Evolutionary conservation across 2,113 vertebrate species (phyloP).

Genomic region (Xiphophorus maculatus): DNA sequence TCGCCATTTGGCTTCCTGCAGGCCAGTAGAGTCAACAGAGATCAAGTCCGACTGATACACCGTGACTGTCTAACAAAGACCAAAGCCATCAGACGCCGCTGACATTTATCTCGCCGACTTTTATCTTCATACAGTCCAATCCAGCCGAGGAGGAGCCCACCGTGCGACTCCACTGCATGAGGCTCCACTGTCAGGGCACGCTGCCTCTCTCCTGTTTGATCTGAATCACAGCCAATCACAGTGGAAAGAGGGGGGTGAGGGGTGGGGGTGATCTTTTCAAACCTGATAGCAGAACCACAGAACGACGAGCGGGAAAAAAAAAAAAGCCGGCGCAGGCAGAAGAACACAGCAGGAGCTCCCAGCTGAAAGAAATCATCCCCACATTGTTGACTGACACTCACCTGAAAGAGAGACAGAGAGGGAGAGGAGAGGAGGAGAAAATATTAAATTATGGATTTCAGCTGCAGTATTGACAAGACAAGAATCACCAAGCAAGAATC

Average conservation of each 20-base stretch:
- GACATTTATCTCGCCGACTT: slow-evolving; percentile 46
- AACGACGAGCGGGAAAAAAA: slow-evolving; percentile 30
- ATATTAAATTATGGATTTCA: slow-evolving; percentile 54
- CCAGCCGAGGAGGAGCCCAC: slow-evolving; percentile 25
- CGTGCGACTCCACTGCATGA: slow-evolving; percentile 8
- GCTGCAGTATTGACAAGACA: slow-evolving; percentile 59
- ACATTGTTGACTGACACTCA: slow-evolving; percentile 69
- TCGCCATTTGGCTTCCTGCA: slow-evolving; percentile 25
- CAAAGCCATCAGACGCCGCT: slow-evolving; percentile 20
- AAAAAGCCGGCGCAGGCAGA: slow-evolving; percentile 39
- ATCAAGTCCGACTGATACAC: slow-evolving; percentile 26
- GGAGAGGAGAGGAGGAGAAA: slow-evolving; percentile 36
- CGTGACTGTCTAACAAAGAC: slow-evolving; percentile 21
- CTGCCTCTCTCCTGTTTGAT: slow-evolving; percentile 45
- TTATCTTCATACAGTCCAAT: slow-evolving; percentile 46
- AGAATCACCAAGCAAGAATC: slow-evolving; percentile 58
- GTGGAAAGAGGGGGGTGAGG: background rate
- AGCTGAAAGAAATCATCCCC: slow-evolving; percentile 62
- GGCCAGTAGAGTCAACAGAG: slow-evolving; percentile 24
- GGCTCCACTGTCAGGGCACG: slow-evolving; percentile 16
- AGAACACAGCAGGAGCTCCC: slow-evolving; percentile 45
- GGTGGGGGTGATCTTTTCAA: slow-evolving; percentile 48
- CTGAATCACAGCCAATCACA: slow-evolving; percentile 54
- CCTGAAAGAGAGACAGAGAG: slow-evolving; percentile 56
- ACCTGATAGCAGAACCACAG: slow-evolving; percentile 67